These are phyloP conservation scores for Merops nubicus DNA, from an alignment of 2,113 vertebrate genomes.

Conservation along the genomic window DNA sequence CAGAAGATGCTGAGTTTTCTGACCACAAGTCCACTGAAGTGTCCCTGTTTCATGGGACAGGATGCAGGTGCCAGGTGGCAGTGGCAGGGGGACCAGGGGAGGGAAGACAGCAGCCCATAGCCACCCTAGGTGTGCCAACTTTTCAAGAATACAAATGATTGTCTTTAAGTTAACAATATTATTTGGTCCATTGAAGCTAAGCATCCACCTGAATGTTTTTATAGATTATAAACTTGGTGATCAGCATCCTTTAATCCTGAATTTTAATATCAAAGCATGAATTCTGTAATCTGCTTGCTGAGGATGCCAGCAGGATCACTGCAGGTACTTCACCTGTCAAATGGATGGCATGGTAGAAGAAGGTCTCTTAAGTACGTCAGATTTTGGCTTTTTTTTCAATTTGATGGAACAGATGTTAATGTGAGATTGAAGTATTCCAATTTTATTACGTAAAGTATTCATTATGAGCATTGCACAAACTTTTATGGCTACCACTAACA, in stretches of 20 bases:
- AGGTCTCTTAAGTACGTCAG: background rate
- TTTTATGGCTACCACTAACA: background rate
- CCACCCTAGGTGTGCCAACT: background rate
- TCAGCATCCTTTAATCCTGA: background rate
- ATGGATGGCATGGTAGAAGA: background rate
- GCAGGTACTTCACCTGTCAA: background rate
- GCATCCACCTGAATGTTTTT: background rate
- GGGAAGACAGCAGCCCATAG: accelerated
- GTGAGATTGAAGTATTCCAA: background rate
- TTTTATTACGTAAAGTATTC: background rate
- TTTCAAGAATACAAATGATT: background rate
- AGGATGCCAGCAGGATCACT: background rate
- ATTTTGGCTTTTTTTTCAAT: background rate
- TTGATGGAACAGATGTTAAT: background rate
- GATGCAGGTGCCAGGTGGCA: background rate
- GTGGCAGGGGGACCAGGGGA: background rate
- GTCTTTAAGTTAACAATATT: background rate
- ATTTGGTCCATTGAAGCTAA: background rate
- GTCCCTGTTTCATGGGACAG: background rate
- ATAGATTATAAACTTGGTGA: background rate
- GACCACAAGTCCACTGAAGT: background rate
- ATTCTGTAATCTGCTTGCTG: background rate
- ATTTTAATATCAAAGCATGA: background rate
- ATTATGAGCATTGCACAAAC: background rate
- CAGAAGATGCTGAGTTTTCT: background rate